Base-by-base conservation (phyloP, 1,140 invertebrate species). In the Acromyrmex heyeri region DNA sequence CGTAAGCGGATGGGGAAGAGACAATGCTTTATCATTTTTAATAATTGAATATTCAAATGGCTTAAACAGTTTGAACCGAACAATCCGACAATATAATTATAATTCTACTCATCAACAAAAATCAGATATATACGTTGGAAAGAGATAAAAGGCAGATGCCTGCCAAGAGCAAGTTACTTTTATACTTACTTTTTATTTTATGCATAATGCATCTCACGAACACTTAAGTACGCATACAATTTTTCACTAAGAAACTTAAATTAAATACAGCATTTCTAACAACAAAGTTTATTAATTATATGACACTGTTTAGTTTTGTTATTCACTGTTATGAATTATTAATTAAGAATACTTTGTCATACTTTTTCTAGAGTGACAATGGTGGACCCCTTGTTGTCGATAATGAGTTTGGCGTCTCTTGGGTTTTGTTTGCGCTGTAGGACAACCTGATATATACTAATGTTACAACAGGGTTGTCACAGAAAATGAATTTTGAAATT, bases 381-480 rank as follows among this genome's bases (percentile, higher is more conserved):
- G 96, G 96, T 62, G 96, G 96, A 67, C 96, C 96, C 30, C 83
- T 97, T 55, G 94, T 95, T n/a, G 79, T 87, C 6, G 91, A 94
- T 73, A 92, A 93, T 12, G 91, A 95, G 78, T 93, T 97, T 79
- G 97, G 97, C 57, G 96, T 97, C 3, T 97, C 96, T 14, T 97
- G 96, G 95, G 97, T 96, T 10, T 95, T 95, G 14, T 96, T 96
- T 97, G 97, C 92, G 97, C 96, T n/a, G 88, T 91, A 62, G 96
- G 96, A 7, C 95, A 95, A 85, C 96, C 97, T 14, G 97, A 97
- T 85, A 96, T 97, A 4, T 97, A 96, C 96, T 3, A 95, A 95
- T 89, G 95, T 97, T 93, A 91, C 18, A 92, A 92, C 1, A 12
- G 38, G 38, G 7, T 44, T 44, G 10, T 10, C 8, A 12, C 38